Evolutionary conservation across 2,113 vertebrate species (phyloP).

Genomic region (Cacatua alba): DNA sequence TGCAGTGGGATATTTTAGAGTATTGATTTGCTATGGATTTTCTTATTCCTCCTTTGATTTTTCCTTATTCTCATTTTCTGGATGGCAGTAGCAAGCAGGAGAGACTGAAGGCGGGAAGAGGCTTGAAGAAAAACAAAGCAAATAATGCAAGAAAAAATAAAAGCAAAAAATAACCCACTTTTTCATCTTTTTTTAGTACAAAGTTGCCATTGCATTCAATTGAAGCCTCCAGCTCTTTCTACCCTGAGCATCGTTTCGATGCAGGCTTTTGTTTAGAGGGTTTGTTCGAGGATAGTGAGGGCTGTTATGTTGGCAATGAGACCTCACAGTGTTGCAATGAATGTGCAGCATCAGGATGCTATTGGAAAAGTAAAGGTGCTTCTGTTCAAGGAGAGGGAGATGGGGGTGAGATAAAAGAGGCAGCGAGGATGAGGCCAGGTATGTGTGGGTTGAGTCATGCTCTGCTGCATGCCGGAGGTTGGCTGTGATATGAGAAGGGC

Average conservation of each 20-base stretch:
- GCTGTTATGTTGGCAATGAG: background rate
- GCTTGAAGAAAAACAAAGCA: background rate
- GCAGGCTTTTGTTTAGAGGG: background rate
- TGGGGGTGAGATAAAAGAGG: background rate
- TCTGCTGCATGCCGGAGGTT: background rate
- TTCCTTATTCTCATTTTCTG: background rate
- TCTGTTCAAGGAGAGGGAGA: background rate
- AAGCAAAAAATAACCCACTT: rapidly evolving
- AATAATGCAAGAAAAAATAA: background rate
- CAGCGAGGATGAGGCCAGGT: background rate
- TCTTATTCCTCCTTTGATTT: background rate
- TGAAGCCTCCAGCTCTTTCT: background rate
- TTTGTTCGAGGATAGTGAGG: background rate
- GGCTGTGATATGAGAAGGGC: background rate
- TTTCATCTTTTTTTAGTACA: background rate
- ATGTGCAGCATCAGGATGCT: background rate
- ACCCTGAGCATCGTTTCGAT: background rate
- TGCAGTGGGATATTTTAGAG: background rate
- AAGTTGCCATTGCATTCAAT: background rate
- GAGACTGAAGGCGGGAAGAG: background rate
- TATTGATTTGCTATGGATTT: background rate
- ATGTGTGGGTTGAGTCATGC: background rate
- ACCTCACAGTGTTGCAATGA: background rate
- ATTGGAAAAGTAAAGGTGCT: background rate
- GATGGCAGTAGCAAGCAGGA: background rate